Evolutionary conservation across 2,888 invertebrate species (phyloP).

Genomic region (Ennomos quercinarius): DNA sequence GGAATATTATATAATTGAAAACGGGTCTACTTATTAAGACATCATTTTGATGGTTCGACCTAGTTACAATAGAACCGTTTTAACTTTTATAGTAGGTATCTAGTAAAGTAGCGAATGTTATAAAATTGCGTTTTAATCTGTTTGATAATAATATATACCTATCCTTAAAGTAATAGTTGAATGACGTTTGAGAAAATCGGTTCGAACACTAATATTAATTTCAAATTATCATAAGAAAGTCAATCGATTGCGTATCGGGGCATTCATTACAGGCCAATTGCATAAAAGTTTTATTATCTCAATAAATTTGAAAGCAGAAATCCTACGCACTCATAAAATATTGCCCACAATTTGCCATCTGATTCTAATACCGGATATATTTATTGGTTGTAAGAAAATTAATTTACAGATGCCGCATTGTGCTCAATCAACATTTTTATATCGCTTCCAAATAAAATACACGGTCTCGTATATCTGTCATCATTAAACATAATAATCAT

Average conservation of each 20-base stretch:
- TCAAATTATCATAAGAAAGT: slow-evolving; percentile 51
- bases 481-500: slow-evolving; percentile 47
- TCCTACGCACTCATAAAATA: slow-evolving; percentile 52
- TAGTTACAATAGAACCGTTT: too few species aligned
- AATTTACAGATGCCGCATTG: slow-evolving; percentile 48
- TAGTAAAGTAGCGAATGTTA: too few species aligned
- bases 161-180: too few species aligned
- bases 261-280: slow-evolving; percentile 42
- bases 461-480: slow-evolving; percentile 45
- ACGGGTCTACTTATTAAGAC: too few species aligned
- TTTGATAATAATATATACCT: too few species aligned
- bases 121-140: slow-evolving; percentile 34
- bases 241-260: slow-evolving; percentile 45
- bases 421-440: slow-evolving; percentile 50
- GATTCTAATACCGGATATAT: slow-evolving; percentile 56
- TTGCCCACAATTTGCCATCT: slow-evolving; percentile 42
- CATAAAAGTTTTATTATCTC: slow-evolving; percentile 50
- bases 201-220: slow-evolving; percentile 44
- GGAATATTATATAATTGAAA: too few species aligned
- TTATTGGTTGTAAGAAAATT: slow-evolving; percentile 51
- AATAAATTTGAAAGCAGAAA: slow-evolving; percentile 60
- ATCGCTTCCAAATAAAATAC: slow-evolving; percentile 47
- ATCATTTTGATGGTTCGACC: too few species aligned
- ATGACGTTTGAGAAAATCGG: too few species aligned
- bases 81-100: too few species aligned